These are phyloP conservation scores for Cottus gobio DNA, from an alignment of 2,113 vertebrate species.

Conservation along the genomic window DNA sequence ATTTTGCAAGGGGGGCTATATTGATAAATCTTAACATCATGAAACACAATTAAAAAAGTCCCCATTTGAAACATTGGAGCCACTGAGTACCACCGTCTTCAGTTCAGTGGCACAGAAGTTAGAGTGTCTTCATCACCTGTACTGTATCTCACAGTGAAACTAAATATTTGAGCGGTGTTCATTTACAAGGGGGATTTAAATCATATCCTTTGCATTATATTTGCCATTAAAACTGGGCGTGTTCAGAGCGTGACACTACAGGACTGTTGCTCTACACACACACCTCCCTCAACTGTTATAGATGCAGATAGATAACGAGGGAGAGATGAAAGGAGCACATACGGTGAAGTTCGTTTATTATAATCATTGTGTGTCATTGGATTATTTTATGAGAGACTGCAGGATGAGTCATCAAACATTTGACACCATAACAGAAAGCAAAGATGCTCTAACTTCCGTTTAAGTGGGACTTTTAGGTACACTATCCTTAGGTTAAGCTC, in stretches of 20 bases:
- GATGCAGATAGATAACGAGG: background rate
- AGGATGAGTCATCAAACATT: background rate
- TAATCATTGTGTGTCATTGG: background rate
- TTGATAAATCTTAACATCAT: background rate
- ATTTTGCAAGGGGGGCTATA: background rate
- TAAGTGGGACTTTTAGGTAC: background rate
- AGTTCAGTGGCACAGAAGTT: too few species aligned
- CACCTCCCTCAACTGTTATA: background rate
- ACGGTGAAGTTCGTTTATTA: background rate
- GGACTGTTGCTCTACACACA: background rate
- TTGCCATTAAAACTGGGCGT: background rate
- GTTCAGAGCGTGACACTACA: background rate
- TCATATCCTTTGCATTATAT: too few species aligned
- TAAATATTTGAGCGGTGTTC: too few species aligned
- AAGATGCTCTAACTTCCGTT: background rate
- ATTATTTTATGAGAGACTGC: background rate
- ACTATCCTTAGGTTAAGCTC: conserved; percentile 12
- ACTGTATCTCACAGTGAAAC: too few species aligned
- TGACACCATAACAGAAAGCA: background rate
- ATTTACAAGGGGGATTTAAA: too few species aligned
- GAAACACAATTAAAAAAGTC: background rate
- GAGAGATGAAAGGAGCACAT: background rate
- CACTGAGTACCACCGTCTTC: background rate
- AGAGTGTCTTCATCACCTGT: too few species aligned
- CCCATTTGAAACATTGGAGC: background rate